A percentile compares a stretch with the other conserved stretches of the same genome.
Evolutionary conservation across 2,113 vertebrate species (phyloP).

Genomic region (Machaerirhynchus nigripectus): DNA sequence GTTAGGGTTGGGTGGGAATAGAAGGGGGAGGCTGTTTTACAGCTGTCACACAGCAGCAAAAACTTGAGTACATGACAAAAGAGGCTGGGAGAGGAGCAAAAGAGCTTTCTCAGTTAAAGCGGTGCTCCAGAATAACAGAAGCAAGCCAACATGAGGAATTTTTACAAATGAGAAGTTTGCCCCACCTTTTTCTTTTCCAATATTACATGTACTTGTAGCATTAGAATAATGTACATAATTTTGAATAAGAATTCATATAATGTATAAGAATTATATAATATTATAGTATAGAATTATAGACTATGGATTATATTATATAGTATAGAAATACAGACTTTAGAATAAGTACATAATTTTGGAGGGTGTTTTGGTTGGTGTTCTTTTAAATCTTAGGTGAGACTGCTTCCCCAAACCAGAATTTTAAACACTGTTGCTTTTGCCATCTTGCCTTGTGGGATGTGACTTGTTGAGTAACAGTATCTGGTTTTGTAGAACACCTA

Average conservation of each 20-base stretch:
- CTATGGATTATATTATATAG: no score
- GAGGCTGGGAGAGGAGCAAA: background rate
- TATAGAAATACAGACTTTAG: no score
- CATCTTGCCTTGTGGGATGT: background rate
- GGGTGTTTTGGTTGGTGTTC: background rate
- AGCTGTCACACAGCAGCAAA: background rate
- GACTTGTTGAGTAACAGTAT: background rate
- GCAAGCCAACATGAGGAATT: no score
- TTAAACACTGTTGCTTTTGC: background rate
- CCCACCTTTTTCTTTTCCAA: background rate
- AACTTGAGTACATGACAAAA: background rate
- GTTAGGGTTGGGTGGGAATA: background rate
- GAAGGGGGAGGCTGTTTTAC: background rate
- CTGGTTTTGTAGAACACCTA: background rate
- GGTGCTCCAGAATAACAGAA: background rate
- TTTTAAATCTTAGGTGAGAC: background rate
- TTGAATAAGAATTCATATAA: no score
- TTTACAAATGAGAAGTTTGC: background rate
- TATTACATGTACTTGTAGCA: background rate
- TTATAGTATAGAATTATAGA: no score
- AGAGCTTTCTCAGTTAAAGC: background rate
- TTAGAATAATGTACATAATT: background rate
- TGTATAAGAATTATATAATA: no score
- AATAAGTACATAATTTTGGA: background rate
- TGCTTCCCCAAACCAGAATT: background rate